Conservation (phyloP, 1,140 invertebrate species). For the Mactra quadrangularis region DNA sequence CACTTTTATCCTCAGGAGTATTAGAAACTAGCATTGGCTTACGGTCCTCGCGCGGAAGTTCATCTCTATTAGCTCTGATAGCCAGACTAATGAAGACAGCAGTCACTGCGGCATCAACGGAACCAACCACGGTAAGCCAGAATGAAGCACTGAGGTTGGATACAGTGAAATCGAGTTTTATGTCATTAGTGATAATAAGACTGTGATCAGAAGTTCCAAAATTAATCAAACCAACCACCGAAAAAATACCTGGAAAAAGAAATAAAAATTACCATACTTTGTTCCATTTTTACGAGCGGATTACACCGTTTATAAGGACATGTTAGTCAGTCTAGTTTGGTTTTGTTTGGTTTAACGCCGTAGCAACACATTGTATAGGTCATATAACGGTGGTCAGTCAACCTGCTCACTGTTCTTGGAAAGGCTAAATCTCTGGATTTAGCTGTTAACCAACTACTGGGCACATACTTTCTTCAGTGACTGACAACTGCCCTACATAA, state of each 20-base stretch:
- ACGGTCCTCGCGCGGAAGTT: neutral
- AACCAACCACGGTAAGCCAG: slow-evolving; percentile 8
- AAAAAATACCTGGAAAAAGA: slow-evolving; percentile 13
- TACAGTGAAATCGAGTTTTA: neutral
- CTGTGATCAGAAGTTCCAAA: slow-evolving; percentile 3
- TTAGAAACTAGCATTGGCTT: neutral
- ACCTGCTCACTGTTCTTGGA: too few relatives aligned
- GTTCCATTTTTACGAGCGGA: too few relatives aligned
- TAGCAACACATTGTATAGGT: too few relatives aligned
- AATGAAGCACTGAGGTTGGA: slow-evolving; percentile 33
- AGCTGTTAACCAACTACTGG: too few relatives aligned
- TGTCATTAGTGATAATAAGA: neutral
- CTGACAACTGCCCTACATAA: too few relatives aligned
- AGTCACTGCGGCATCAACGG: neutral
- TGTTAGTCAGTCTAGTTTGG: too few relatives aligned
- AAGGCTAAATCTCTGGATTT: too few relatives aligned
- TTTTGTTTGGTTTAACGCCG: too few relatives aligned
- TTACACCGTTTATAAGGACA: too few relatives aligned
- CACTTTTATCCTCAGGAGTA: neutral
- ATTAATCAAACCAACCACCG: neutral
- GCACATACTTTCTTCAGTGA: too few relatives aligned
- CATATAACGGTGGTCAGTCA: too few relatives aligned
- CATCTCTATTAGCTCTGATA: slow-evolving; percentile 1
- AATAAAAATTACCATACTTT: neutral
- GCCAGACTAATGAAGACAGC: slow-evolving; percentile 7